These are phyloP conservation scores for Plebejus melissa DNA, from an alignment of 2,888 invertebrate species.

Conservation along the genomic window DNA sequence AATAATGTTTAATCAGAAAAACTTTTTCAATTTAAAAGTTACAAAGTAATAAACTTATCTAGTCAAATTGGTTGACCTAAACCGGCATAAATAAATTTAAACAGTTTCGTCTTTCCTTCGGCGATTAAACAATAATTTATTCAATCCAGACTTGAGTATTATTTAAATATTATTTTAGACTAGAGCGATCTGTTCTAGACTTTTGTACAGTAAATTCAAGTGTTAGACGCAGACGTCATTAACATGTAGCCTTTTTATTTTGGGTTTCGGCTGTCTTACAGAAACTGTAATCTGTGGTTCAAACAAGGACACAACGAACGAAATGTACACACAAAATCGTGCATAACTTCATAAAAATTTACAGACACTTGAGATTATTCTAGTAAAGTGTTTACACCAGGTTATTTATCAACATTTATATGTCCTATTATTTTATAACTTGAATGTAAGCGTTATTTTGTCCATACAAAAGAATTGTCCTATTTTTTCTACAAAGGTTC, in stretches of 20 bases:
- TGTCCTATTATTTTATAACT: no score
- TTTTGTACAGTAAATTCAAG: not conserved
- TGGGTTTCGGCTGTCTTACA: no score
- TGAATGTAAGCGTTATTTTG: no score
- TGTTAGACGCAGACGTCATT: not conserved
- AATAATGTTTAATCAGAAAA: not conserved
- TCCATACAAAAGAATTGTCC: no score
- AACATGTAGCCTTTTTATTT: not conserved
- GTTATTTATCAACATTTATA: no score
- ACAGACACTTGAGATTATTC: no score
- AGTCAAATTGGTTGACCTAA: not conserved
- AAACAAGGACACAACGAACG: no score
- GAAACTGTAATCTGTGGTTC: no score
- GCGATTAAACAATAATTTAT: slow-evolving; percentile 4
- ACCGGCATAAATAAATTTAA: not conserved
- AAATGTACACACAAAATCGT: no score
- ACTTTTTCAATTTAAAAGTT: slow-evolving; percentile 1
- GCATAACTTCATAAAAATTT: no score
- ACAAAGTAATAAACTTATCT: not conserved
- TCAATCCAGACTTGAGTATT: not conserved
- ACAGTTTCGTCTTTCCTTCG: not conserved
- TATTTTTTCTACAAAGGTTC: no score
- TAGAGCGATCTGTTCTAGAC: not conserved
- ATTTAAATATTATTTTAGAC: not conserved
- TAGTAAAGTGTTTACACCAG: no score